A percentile compares a stretch with the other conserved stretches of the same genome.
These are phyloP conservation scores for Clitarchus hookeri DNA, from an alignment of 2,888 invertebrate species.

Conservation along the genomic window DNA sequence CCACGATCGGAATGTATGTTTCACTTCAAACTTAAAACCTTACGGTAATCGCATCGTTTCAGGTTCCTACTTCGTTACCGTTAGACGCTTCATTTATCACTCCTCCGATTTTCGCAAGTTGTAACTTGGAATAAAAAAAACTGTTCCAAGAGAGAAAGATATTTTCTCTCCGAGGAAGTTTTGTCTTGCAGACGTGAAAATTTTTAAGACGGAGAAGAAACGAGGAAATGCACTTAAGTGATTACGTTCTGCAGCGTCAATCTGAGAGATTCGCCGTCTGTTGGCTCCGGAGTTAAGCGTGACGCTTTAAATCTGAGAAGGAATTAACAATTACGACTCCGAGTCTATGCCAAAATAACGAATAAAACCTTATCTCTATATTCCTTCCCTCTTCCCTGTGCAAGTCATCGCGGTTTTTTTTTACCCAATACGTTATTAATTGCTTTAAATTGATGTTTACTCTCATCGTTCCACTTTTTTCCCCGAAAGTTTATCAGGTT, in stretches of 20 bases:
- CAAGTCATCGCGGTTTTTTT: too few species aligned
- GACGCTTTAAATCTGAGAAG: neutral
- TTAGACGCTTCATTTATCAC: neutral
- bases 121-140: neutral
- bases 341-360: neutral
- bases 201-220: slow-evolving; percentile 10
- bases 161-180: neutral
- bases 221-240: slow-evolving; percentile 20
- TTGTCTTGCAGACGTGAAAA: slow-evolving; percentile 6
- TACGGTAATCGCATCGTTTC: too few species aligned
- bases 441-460: too few species aligned
- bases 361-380: too few species aligned
- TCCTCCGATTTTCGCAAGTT: neutral
- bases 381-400: too few species aligned
- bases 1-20: too few species aligned
- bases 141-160: neutral
- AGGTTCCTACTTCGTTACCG: too few species aligned
- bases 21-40: too few species aligned
- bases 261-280: neutral
- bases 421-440: too few species aligned
- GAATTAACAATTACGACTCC: neutral
- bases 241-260: neutral
- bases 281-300: neutral
- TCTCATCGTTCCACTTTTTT: too few species aligned
- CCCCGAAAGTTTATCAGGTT: too few species aligned